Evolutionary conservation across 2,888 invertebrate genomes (phyloP), one percentile per base, ranked within the genome.

Genomic region (Trichacis sp.): DNA sequence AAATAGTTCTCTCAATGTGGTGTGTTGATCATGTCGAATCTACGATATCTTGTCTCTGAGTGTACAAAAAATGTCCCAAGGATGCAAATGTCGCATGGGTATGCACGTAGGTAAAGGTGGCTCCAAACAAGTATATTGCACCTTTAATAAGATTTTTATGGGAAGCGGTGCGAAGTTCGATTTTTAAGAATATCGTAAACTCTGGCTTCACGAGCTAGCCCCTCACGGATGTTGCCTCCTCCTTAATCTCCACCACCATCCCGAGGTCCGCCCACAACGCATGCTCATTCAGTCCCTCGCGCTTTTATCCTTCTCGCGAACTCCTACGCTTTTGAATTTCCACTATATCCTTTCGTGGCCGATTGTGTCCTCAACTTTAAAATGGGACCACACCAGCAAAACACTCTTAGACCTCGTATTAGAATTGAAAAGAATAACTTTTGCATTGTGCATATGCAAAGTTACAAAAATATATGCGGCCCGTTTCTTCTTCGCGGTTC

Each of bases 171-270:
- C 2, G 15, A 40, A 40, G 15, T 40, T 40, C 40, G 15, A 40
- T 40, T 40, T 24, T 6, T 15, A 40, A 14, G 14, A 40, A 12
- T 15, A 53, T 61, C 47, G 58, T 61, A 64, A 64, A n/a, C 57
- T 73, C 73, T 73, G 72, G 68, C 73, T 75, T 73, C 72, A 69
- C 69, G 60, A 70, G 69, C 68, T 70, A 71, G 74, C 75, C 73
- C 72, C 77, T 75, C 76, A 74, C 72, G 64, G 75, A 80, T 77
- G 77, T 59, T 55, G 62, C 81, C 82, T 80, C 81, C 82, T 80
- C 76, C 74, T 79, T 74, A 79, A 77, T 81, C 78, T 81, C 83
- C 83, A 81, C 82, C 77, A 80, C 78, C 77, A 79, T 67, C 70
- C 69, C 71, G 70, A 77, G 81, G 71, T 82, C 80, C 83, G 83